Conservation (phyloP, 2,888 invertebrate genomes). For the Parapristionchus giblindavisi region DNA sequence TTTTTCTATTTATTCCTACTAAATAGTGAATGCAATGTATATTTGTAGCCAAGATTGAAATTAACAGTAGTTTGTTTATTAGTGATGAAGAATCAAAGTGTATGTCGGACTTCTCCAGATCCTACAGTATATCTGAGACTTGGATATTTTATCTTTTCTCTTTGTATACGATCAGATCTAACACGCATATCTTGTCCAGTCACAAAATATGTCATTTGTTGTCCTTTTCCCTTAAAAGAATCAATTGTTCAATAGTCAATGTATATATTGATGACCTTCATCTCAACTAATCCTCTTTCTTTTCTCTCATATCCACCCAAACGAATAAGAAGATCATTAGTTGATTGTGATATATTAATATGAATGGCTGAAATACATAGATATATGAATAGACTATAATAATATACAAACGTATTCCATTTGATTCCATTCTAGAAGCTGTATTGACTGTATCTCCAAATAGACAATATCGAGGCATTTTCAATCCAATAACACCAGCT, state of each 20-base stretch:
- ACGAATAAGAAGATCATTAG: conserved; percentile 68
- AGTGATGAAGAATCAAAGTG: neutral
- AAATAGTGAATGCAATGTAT: neutral
- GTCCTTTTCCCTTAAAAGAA: conserved; percentile 71
- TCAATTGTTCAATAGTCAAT: neutral
- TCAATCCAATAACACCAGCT: conserved; percentile 54
- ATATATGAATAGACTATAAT: neutral
- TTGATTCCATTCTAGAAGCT: conserved; percentile 54
- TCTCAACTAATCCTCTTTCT: conserved; percentile 71
- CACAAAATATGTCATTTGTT: conserved; percentile 71
- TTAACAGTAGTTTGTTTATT: neutral
- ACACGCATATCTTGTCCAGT: conserved; percentile 67
- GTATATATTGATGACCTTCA: conserved; percentile 68
- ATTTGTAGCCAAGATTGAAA: neutral
- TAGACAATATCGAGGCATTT: conserved; percentile 52
- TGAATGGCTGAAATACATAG: conserved; percentile 44
- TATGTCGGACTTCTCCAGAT: conserved; percentile 6
- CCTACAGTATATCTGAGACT: conserved; percentile 43
- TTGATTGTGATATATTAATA: conserved; percentile 48
- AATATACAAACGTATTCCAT: conserved; percentile 50
- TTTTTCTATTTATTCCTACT: neutral
- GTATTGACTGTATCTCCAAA: conserved; percentile 58
- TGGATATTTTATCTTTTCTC: conserved; percentile 46
- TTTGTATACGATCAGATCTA: conserved; percentile 54
- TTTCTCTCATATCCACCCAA: conserved; percentile 71